A percentile compares a stretch with the other conserved stretches of the same genome.
Conservation (phyloP, 2,797 vertebrate genomes). For the Sebastolobus altivelis region DNA sequence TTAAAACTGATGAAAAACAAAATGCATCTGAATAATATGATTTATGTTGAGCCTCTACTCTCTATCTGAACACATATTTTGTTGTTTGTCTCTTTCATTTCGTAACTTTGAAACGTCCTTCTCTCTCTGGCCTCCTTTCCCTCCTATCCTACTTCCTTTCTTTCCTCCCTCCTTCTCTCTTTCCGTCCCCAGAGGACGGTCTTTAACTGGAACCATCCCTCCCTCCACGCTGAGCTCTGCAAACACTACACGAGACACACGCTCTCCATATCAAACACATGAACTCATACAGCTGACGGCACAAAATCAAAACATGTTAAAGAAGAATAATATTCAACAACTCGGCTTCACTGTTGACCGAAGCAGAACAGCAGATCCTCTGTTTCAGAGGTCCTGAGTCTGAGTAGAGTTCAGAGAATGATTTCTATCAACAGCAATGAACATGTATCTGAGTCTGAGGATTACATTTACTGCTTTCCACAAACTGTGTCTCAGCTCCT, state of each 20-base stretch:
- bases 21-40: not conserved
- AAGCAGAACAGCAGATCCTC: not conserved
- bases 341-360: not conserved
- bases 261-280: conserved; percentile 9
- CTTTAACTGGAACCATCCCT: conserved; percentile 28
- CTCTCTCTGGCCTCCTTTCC: not conserved
- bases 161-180: not conserved
- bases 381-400: not conserved
- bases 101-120: not conserved
- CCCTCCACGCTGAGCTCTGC: not conserved
- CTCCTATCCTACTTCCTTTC: not conserved
- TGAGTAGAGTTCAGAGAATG: fast-evolving
- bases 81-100: not conserved
- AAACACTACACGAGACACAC: not conserved
- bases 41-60: too few relatives aligned
- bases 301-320: not conserved
- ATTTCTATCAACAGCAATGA: not conserved
- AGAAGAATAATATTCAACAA: not conserved
- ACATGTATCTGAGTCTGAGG: not conserved
- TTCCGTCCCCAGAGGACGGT: conserved; percentile 11
- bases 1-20: too few relatives aligned
- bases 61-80: too few relatives aligned
- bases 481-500: not conserved
- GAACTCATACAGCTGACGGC: conserved; percentile 12
- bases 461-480: not conserved